Evolutionary conservation across 2,113 vertebrate genomes (phyloP), one percentile per base, ranked within the genome.

Genomic region (Phylloscopus trochiloides): DNA sequence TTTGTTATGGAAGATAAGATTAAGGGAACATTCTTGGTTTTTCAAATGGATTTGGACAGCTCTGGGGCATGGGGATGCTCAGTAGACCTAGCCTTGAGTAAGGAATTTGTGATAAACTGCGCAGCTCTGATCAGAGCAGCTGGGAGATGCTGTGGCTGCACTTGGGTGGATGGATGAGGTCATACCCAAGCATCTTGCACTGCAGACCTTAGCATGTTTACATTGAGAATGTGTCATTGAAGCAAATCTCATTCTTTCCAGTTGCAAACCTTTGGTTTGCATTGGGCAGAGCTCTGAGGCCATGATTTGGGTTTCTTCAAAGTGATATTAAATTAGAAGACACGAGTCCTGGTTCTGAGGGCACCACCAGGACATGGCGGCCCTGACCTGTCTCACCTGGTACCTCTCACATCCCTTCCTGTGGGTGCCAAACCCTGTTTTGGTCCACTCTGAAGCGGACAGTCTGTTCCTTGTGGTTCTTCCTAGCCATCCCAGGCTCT

Each of bases 191-290:
- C 22, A 58, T 12, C 19, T 36, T 58, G 40, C 21, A 76, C 16
- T 3, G 8, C 8, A 67, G 67, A 4, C 19, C 25, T 52, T 48
- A 52, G 3, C 24, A 45, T 8, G 14, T 43, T 88, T 57, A 22
- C 28, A 52, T 17, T 0, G 0, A 65, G 25, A 61, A 1, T 3
- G 3, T 42, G 40, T 9, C 45, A 62, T 43, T 48, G 51, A 57
- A 70, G n/a, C 7, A 80, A 76, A 51, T 2, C 4, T 62, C 5
- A 6, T 83, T 80, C 48, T 68, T 88, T 72, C 58, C 18, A 19
- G n/a, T 75, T 72, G 34, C 4, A 9, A 36, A 4, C 40, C 22
- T 80, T 78, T 55, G 40, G 20, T 55, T 86, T 73, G 36, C 40
- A 9, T 3, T 59, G 43, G 43, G 32, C 43, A 92, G 29, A 72